Percentiles rank a stretch among this genome's conserved stretches.
Conservation (phyloP, 2,797 vertebrate genomes). For the Falco cherrug region DNA sequence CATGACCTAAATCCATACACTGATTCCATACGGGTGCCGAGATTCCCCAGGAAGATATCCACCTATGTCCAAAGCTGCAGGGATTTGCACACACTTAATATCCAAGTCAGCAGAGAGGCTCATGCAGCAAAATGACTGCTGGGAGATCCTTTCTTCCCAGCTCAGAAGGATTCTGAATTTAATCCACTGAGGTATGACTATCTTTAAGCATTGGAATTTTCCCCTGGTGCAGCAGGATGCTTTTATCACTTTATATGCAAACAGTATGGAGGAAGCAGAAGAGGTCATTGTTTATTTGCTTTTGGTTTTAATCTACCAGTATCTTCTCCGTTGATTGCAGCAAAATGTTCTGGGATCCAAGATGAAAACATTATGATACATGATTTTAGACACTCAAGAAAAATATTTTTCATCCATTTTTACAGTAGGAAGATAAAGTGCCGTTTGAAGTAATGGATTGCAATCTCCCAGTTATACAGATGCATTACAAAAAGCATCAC, state of each 20-base stretch:
- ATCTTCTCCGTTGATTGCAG: background rate
- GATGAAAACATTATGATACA: background rate
- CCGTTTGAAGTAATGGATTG: slow-evolving; percentile 22
- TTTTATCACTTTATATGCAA: background rate
- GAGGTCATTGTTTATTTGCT: background rate
- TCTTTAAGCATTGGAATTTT: background rate
- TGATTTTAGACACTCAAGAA: slow-evolving; percentile 5
- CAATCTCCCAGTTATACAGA: slow-evolving; percentile 1
- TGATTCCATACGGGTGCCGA: background rate
- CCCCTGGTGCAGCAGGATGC: background rate
- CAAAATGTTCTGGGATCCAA: background rate
- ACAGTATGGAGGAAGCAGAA: background rate
- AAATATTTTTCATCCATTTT: slow-evolving; percentile 34
- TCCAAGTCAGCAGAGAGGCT: background rate
- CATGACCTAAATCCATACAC: background rate
- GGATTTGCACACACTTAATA: background rate
- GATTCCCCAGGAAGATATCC: background rate
- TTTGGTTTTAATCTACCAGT: background rate
- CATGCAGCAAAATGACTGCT: background rate
- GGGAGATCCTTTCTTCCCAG: background rate
- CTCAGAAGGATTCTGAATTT: background rate
- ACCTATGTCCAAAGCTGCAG: background rate
- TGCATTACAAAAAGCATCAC: slow-evolving; percentile 16
- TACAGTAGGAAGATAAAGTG: background rate
- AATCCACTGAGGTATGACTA: background rate